Base-by-base conservation (phyloP, 2,113 vertebrate species). In the Mionectes macconnelli region DNA sequence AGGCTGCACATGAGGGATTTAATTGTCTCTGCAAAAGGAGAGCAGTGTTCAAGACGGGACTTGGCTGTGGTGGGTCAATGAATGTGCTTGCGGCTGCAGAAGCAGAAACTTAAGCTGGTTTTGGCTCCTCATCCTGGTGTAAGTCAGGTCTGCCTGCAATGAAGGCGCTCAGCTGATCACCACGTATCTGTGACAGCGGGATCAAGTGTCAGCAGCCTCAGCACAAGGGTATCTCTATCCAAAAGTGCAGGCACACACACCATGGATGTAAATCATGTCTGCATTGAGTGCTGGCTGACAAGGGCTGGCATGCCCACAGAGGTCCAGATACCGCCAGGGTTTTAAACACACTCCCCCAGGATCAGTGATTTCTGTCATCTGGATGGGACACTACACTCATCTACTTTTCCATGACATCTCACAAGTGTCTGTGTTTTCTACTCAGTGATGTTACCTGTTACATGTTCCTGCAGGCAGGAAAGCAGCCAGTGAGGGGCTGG, bases 301-400 rank as follows among this genome's bases (percentile, higher is more conserved):
- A 27, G 47, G 33, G 4, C n/a, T 27, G 37, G 31, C 50, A 11
- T 9, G 82, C 56, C 47, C 6, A 0, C 8, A 4, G 6, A 8
- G 67, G 4, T 9, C 17, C 1, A 1, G 31, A n/a, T 57, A 67
- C 55, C 0, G 0, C 13, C 3, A 31, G 50, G 28, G 40, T 27
- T 87, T 66, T 24, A 37, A 45, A 14, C 45, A 6, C 0, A 0
- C 6, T 73, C 7, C 22, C 3, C 19, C 15, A 6, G 39, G 42
- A 57, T 31, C 77, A 50, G 30, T 19, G 27, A 11, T 40, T 69
- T 31, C 21, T 19, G 69, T 22, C 55, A 39, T 53, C 49, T 2
- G 0, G 9, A 59, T 1, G 1, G n/a, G 49, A 9, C 0, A 0
- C 35, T 62, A 1, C 3, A 8, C 23, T 53, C 40, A 8, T 8